These are phyloP conservation scores for Lordiphosa collinella DNA, from an alignment of 1,140 invertebrate genomes.

Conservation along the genomic window DNA sequence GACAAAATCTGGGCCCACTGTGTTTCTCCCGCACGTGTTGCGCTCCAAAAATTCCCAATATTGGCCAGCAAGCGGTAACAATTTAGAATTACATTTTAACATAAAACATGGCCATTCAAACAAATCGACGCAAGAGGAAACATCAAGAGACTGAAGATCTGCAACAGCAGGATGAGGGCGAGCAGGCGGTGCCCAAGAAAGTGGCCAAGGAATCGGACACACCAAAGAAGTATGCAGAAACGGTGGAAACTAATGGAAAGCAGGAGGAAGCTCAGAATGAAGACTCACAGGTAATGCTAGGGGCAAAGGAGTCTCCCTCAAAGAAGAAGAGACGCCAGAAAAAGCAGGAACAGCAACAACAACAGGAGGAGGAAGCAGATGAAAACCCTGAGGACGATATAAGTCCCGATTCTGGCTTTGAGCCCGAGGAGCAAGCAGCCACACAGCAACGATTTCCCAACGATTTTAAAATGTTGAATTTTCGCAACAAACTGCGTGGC, in stretches of 20 bases:
- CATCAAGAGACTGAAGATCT: constrained; percentile 31
- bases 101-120: constrained; percentile 70
- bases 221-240: constrained; percentile 31
- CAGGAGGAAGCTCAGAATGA: constrained; percentile 5
- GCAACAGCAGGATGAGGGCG: constrained; percentile 50
- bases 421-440: constrained; percentile 38
- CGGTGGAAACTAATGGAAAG: background rate
- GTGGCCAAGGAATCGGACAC: constrained; percentile 52
- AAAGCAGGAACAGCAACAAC: constrained; percentile 6
- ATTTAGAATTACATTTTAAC: too few relatives aligned
- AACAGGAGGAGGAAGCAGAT: background rate
- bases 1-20: too few relatives aligned
- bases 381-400: constrained; percentile 29
- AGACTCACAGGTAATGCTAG: constrained; percentile 13
- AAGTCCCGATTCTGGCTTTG: constrained; percentile 59
- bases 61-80: too few relatives aligned
- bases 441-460: constrained; percentile 49
- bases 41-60: too few relatives aligned
- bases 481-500: constrained; percentile 58
- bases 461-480: constrained; percentile 72
- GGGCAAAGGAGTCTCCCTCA: background rate
- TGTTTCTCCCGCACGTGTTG: too few relatives aligned
- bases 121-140: constrained; percentile 65
- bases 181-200: constrained; percentile 61
- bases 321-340: constrained; percentile 17